Percentiles rank a stretch among this genome's conserved stretches.
phyloP scores from a whole-genome alignment of 1,140 invertebrate genomes.

The Pentalonia nigronervosa region DNA sequence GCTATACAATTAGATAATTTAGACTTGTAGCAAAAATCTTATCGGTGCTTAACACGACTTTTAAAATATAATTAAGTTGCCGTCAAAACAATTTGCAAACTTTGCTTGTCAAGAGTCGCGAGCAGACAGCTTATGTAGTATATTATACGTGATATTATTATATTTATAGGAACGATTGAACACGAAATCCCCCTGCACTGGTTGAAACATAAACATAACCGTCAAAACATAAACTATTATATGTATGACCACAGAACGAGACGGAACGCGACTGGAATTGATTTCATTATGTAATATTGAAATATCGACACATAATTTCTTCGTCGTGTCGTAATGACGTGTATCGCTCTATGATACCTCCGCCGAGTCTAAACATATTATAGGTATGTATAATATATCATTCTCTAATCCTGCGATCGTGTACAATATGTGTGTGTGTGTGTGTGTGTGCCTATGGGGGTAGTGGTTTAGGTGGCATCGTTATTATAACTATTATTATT shows the following conservation, averaged over 20 bases:
- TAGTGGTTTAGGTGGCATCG: background rate
- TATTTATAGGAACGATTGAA: background rate
- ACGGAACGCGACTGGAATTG: background rate
- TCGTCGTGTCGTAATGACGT: background rate
- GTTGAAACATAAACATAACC: background rate
- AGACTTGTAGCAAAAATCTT: background rate
- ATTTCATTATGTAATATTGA: background rate
- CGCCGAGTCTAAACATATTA: background rate
- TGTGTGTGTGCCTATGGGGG: background rate
- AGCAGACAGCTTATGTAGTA: background rate
- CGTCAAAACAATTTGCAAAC: background rate
- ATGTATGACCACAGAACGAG: background rate
- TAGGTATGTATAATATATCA: background rate
- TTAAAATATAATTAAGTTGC: background rate
- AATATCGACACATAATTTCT: background rate
- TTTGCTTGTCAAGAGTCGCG: background rate
- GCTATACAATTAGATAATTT: background rate
- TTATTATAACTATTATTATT: constrained; percentile 15
- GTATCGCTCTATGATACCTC: background rate
- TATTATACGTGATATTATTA: background rate
- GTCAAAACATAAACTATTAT: background rate
- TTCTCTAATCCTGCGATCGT: background rate
- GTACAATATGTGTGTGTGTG: background rate
- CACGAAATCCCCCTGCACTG: too few relatives aligned
- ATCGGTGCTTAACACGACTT: background rate